A percentile compares a stretch with the other conserved stretches of the same genome.
Conservation (phyloP, 2,888 invertebrate genomes). For the Empis stercorea region DNA sequence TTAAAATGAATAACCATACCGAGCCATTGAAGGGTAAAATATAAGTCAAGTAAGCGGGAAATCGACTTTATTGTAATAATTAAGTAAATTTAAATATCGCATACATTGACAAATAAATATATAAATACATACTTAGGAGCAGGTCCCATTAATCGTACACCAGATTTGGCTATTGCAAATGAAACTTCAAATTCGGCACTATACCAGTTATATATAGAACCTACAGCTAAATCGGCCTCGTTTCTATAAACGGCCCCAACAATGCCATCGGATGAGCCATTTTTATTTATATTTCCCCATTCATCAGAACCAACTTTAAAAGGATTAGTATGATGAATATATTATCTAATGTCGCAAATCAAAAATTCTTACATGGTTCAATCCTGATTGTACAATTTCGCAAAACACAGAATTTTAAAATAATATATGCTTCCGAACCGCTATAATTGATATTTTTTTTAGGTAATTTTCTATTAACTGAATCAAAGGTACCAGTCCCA, state of each 20-base stretch:
- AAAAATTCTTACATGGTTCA: constrained; percentile 24
- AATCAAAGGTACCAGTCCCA: constrained; percentile 26
- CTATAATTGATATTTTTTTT: constrained; percentile 21
- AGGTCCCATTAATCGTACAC: constrained; percentile 7
- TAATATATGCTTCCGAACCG: constrained; percentile 28
- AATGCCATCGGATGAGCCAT: constrained; percentile 28
- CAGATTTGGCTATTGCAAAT: constrained; percentile 26
- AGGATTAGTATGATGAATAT: too few species aligned
- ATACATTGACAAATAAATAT: too few species aligned
- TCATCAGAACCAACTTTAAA: constrained; percentile 26
- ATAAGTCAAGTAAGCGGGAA: not conserved
- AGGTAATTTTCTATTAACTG: constrained; percentile 18
- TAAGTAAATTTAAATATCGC: too few species aligned
- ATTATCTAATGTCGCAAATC: too few species aligned
- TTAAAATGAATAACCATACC: too few species aligned
- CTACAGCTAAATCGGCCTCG: constrained; percentile 28
- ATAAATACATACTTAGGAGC: not conserved
- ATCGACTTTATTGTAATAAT: not conserved
- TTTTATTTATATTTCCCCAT: constrained; percentile 30
- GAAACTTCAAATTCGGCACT: constrained; percentile 29
- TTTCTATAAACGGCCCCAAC: constrained; percentile 28
- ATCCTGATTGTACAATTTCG: constrained; percentile 27
- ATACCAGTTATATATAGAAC: constrained; percentile 34
- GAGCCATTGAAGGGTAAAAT: not conserved
- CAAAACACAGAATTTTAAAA: constrained; percentile 25